Percentiles rank a stretch among this genome's conserved stretches.
Conservation (phyloP, 2,797 vertebrate species). For the Enteromius argenteus region DNA sequence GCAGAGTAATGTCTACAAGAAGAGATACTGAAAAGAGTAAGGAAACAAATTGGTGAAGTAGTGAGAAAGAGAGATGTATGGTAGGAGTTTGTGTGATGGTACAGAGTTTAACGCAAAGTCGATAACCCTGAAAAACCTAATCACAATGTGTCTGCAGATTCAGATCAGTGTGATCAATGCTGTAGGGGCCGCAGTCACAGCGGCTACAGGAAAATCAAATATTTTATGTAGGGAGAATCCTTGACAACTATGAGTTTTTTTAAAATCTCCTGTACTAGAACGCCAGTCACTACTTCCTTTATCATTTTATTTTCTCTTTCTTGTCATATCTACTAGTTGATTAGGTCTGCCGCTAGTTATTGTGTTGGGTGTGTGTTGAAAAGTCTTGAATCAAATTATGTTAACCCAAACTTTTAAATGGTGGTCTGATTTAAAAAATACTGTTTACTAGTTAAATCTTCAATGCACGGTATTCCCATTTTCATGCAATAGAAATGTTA, state of each 20-base stretch:
- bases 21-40: constrained; percentile 40
- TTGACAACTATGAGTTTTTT: constrained; percentile 26
- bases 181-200: constrained; percentile 48
- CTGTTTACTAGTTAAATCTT: too few relatives aligned
- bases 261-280: background rate
- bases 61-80: constrained; percentile 51
- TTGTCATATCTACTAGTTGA: background rate
- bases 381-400: background rate
- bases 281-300: constrained; percentile 6
- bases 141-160: constrained; percentile 72
- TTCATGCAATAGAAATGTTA: background rate
- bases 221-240: constrained; percentile 63
- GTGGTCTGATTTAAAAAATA: background rate
- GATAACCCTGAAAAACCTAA: constrained; percentile 72
- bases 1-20: constrained; percentile 24
- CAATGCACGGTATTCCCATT: background rate
- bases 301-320: constrained; percentile 8
- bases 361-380: background rate
- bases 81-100: constrained; percentile 64
- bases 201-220: constrained; percentile 61
- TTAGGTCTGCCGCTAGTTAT: background rate
- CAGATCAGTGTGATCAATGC: constrained; percentile 68
- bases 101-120: constrained; percentile 74
- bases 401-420: background rate
- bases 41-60: constrained; percentile 49